These are phyloP conservation scores for Nanger granti DNA, from an alignment of 2,113 vertebrate species.

Conservation along the genomic window DNA sequence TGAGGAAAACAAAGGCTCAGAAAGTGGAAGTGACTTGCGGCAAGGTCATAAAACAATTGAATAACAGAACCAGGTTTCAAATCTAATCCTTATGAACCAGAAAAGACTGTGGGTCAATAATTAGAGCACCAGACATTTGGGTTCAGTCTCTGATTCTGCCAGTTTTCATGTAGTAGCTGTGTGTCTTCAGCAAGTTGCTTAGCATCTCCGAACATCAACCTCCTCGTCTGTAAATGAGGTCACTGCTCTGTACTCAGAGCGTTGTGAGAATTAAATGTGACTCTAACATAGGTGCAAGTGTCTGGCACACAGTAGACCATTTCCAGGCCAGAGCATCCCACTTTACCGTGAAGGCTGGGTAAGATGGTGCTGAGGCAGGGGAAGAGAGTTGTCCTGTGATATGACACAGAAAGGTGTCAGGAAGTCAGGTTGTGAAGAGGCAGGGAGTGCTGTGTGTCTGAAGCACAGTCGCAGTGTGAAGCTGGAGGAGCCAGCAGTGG, in stretches of 20 bases:
- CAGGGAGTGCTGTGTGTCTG: neutral
- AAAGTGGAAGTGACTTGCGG: neutral
- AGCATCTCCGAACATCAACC: neutral
- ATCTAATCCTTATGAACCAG: neutral
- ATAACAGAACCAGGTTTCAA: neutral
- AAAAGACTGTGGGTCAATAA: neutral
- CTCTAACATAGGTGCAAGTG: neutral
- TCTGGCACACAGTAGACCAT: neutral
- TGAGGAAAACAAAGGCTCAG: neutral
- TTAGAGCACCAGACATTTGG: neutral
- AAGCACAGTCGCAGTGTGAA: neutral
- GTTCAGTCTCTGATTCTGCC: neutral
- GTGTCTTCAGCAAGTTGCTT: neutral
- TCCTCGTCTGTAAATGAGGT: neutral
- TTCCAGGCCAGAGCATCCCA: neutral
- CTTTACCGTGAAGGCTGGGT: neutral
- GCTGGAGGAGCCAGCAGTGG: neutral
- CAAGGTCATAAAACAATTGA: neutral
- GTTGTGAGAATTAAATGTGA: neutral
- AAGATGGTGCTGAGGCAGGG: neutral
- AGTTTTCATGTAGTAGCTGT: neutral
- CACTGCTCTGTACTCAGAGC: neutral
- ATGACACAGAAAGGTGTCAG: constrained; percentile 21
- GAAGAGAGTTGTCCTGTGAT: neutral
- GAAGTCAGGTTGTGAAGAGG: neutral